These are phyloP conservation scores for Alviniconcha marisindica DNA, from an alignment of 1,140 invertebrate species.

Conservation along the genomic window DNA sequence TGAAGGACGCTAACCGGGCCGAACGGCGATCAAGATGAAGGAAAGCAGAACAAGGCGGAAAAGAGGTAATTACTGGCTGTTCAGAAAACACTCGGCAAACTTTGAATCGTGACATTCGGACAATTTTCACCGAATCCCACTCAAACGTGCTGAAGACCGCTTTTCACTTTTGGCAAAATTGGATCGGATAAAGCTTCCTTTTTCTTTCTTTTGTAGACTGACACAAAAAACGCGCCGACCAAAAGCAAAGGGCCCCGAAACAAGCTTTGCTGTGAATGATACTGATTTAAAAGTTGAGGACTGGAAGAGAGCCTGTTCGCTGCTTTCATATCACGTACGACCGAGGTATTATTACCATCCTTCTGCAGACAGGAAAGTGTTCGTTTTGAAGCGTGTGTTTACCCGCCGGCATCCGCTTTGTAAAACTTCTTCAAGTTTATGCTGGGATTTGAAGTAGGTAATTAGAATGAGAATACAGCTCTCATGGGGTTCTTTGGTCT, in stretches of 20 bases:
- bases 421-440: background rate
- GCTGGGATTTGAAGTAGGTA: background rate
- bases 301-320: background rate
- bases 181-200: background rate
- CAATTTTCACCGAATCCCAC: background rate
- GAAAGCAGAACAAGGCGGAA: background rate
- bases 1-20: too few species aligned
- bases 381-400: background rate
- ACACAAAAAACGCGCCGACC: background rate
- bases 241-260: background rate
- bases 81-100: background rate
- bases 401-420: background rate
- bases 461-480: background rate
- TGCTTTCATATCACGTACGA: background rate
- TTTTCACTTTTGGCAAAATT: background rate
- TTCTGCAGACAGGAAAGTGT: background rate
- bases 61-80: background rate
- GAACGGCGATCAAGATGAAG: background rate
- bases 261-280: background rate
- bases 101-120: background rate
- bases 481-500: too few species aligned
- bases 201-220: background rate
- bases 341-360: too few species aligned
- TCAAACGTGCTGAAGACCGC: background rate
- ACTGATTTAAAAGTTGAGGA: background rate